Conservation (phyloP, 2,113 vertebrate species). For the Lophius piscatorius region DNA sequence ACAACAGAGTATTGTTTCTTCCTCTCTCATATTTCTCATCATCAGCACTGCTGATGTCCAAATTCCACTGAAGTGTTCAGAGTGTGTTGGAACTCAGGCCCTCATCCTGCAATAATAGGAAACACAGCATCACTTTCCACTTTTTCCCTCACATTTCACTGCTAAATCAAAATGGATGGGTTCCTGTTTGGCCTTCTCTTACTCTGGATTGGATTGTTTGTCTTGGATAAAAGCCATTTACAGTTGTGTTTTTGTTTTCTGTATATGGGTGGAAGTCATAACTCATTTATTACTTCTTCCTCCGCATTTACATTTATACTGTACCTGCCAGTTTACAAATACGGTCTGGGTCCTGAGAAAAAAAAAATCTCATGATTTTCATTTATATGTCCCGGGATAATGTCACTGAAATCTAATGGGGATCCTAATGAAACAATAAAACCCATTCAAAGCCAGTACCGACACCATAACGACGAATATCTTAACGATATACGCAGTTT, state of each 20-base stretch:
- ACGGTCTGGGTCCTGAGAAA: too few relatives aligned
- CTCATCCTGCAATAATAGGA: conserved; percentile 74
- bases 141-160: conserved; percentile 49
- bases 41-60: conserved; percentile 62
- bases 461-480: too few relatives aligned
- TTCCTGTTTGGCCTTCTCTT: conserved; percentile 55
- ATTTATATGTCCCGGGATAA: too few relatives aligned
- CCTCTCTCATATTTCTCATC: conserved; percentile 70
- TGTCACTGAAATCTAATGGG: too few relatives aligned
- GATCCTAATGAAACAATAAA: too few relatives aligned
- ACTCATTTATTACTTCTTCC: neutral
- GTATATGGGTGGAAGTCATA: neutral
- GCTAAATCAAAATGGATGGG: conserved; percentile 54
- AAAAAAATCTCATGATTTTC: too few relatives aligned
- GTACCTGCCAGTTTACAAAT: neutral
- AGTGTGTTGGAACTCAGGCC: conserved; percentile 37
- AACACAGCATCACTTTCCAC: conserved; percentile 69
- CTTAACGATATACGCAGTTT: too few relatives aligned
- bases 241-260: conserved; percentile 13
- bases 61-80: conserved; percentile 58
- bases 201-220: conserved; percentile 28
- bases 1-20: conserved; percentile 62
- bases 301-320: neutral
- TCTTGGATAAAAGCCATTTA: conserved; percentile 16
- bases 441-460: too few relatives aligned